Base-by-base conservation (phyloP, 2,888 invertebrate genomes). In the Chrysina gloriosa region DNA sequence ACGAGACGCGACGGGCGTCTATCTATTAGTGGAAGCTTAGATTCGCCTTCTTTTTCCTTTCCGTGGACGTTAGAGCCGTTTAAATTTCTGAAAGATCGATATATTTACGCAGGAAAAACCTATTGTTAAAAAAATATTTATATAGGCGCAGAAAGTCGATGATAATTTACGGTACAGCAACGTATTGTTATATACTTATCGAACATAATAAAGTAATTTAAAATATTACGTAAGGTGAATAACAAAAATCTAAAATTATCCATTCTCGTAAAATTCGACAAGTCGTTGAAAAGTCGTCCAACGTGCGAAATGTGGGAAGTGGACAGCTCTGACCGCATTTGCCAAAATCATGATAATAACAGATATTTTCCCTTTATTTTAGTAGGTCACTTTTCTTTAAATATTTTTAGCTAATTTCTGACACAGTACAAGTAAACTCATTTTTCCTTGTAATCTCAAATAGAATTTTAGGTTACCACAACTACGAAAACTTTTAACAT, bases 141-240 rank as follows among this genome's bases (percentile, higher is more conserved):
- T 29, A 16, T 29, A 16, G 52, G 52, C 16, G 52, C 29, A 16
- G 52, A 52, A 52, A 31, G 52, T 31, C n/a, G n/a, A n/a, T n/a
- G n/a, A n/a, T n/a, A n/a, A n/a, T 31, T 52, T 52, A 52, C 31
- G 19, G 34, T 52, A 52, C 31, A 25, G 52, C 16, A 52, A 31
- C 16, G 39, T n/a, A 52, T 52, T 52, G 34, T 52, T 52, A 29
- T 52, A 52, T n/a, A 52, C 52, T 52, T 52, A 52, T 16, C 14
- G 31, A 7, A 31, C 52, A n/a, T 52, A 52, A 52, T 52, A 52
- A 52, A 52, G 52, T 52, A 19, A 52, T 52, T 52, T 52, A 16
- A 52, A 52, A 52, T 52, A 31, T 52, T 52, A 52, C 31, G 31
- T 29, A 31, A 52, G 31, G 16, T 52, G 52, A 52, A 29, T 34